Percentiles rank a stretch among this genome's conserved stretches.
phyloP scores from a whole-genome alignment of 2,113 vertebrate genomes.

The Carassius carassius region DNA sequence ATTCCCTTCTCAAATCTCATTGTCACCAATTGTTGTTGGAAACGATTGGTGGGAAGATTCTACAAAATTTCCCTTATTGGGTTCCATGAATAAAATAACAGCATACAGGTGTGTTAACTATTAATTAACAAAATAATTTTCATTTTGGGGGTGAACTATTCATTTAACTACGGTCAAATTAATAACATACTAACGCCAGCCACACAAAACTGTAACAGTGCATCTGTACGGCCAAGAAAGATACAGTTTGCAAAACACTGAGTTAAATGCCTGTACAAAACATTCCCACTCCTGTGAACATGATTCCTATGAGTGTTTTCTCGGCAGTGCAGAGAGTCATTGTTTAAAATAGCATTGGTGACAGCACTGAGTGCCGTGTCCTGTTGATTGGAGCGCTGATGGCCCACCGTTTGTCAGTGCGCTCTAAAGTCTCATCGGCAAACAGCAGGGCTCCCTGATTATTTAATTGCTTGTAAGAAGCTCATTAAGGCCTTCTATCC shows the following conservation, averaged over 20 bases:
- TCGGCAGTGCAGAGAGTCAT: slow-evolving; percentile 83
- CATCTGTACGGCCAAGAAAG: not conserved
- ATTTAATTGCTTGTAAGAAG: slow-evolving; percentile 99
- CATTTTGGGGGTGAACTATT: not conserved
- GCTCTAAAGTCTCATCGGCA: slow-evolving; percentile 90
- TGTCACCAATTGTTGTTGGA: not conserved
- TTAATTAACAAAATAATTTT: not conserved
- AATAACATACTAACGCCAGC: not conserved
- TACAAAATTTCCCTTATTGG: not conserved
- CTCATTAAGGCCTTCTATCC: slow-evolving; percentile 99
- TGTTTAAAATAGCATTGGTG: slow-evolving; percentile 84
- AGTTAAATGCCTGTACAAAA: not conserved
- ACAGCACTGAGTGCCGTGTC: slow-evolving; percentile 91
- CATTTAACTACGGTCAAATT: not conserved
- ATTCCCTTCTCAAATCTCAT: not conserved
- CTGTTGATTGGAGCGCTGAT: slow-evolving; percentile 96
- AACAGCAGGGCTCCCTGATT: slow-evolving; percentile 98
- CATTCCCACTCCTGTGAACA: slow-evolving; percentile 27
- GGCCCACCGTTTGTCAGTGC: slow-evolving; percentile 94
- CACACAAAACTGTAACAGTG: not conserved
- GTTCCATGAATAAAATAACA: not conserved
- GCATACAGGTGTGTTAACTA: not conserved
- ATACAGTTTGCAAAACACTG: not conserved
- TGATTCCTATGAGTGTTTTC: slow-evolving; percentile 60
- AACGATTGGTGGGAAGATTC: not conserved